phyloP scores from a whole-genome alignment of 2,113 vertebrate species.

The Arenaria interpres region DNA sequence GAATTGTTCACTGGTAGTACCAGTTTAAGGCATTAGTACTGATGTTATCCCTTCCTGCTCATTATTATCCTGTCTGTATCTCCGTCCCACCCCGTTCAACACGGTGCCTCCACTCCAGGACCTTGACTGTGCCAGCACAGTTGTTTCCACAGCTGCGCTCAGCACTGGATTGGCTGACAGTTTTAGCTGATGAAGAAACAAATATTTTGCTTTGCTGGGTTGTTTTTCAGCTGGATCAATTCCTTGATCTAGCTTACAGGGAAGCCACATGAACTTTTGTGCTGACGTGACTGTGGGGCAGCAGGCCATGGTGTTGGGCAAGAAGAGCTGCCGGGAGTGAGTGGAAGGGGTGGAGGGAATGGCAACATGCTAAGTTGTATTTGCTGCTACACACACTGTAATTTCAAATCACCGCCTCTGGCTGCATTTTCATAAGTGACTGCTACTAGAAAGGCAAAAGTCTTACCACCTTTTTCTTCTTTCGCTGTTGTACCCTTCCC shows the following conservation, averaged over 20 bases:
- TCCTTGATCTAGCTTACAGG: not conserved
- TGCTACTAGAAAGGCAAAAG: not conserved
- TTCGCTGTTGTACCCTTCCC: not conserved
- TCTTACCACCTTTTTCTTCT: not conserved
- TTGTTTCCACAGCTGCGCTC: not conserved
- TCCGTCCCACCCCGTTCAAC: not conserved
- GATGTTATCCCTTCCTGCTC: not conserved
- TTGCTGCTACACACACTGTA: not conserved
- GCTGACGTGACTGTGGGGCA: not conserved
- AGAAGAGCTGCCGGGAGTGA: not conserved
- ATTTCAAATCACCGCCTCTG: conserved; percentile 7
- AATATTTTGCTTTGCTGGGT: not conserved
- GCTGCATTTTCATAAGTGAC: not conserved
- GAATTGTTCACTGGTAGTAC: not conserved
- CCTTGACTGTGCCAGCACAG: not conserved
- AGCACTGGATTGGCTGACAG: not conserved
- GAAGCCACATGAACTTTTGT: not conserved
- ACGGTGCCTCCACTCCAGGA: not conserved
- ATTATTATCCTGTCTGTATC: not conserved
- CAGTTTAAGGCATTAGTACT: not conserved
- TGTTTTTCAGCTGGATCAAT: not conserved
- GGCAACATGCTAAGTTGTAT: not conserved
- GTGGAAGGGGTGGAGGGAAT: not conserved
- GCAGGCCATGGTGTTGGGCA: not conserved
- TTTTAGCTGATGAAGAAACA: not conserved